A percentile compares a stretch with the other conserved stretches of the same genome.
Conservation (phyloP, 2,113 vertebrate species). For the Crypturellus undulatus region DNA sequence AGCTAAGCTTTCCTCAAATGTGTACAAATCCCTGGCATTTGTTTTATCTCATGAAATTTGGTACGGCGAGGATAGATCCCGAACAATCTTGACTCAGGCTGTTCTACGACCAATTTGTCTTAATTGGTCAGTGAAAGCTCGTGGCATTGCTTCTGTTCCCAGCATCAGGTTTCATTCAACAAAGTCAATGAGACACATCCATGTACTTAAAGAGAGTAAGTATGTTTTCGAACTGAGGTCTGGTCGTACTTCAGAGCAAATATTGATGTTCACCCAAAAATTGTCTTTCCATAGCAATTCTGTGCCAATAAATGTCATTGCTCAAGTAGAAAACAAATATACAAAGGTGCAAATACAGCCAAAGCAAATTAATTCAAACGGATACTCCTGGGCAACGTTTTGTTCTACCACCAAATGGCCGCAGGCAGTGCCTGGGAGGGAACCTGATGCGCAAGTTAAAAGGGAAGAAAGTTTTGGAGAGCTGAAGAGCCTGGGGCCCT, state of each 20-base stretch:
- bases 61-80: not conserved
- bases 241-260: conserved; percentile 48
- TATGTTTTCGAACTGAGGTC: not conserved
- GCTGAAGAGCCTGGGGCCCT: fast-evolving
- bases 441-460: not conserved
- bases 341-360: not conserved
- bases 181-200: conserved; percentile 18
- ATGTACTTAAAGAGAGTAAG: conserved; percentile 1
- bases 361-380: conserved; percentile 1
- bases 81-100: not conserved
- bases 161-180: conserved; percentile 52
- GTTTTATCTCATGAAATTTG: conserved; percentile 21
- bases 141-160: conserved; percentile 15
- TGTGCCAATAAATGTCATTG: conserved; percentile 39
- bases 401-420: not conserved
- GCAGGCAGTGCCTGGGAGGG: not conserved
- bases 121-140: conserved; percentile 13
- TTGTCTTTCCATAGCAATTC: not conserved
- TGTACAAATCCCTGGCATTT: not conserved
- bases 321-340: conserved; percentile 25
- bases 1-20: not conserved
- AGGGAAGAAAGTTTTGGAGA: not conserved
- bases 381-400: not conserved
- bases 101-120: conserved; percentile 17
- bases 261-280: conserved; percentile 14